Percentiles rank a stretch among this genome's conserved stretches.
These are phyloP conservation scores for Drosophila barbarae DNA, from an alignment of 2,888 invertebrate genomes.

Conservation along the genomic window DNA sequence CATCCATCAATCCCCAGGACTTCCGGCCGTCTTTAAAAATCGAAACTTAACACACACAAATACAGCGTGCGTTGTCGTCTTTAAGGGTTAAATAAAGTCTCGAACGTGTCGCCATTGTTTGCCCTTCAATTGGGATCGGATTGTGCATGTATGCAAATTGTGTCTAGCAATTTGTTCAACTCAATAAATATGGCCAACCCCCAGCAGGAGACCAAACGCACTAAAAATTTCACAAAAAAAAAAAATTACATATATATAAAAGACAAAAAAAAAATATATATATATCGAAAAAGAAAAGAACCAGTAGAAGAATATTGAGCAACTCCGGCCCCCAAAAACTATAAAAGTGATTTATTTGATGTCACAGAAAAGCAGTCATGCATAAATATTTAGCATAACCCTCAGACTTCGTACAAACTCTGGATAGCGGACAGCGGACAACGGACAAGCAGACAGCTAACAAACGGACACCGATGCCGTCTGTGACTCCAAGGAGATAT, in stretches of 20 bases:
- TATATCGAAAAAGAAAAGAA: conserved; percentile 3
- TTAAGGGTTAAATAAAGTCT: conserved; percentile 36
- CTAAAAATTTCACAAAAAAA: conserved; percentile 24
- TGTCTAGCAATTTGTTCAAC: conserved; percentile 49
- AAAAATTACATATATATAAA: background rate
- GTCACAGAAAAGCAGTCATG: conserved; percentile 75
- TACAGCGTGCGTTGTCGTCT: background rate
- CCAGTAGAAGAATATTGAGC: conserved; percentile 35
- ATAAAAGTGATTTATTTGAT: conserved; percentile 74
- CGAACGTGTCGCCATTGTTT: conserved; percentile 34
- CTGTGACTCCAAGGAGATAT: conserved; percentile 40
- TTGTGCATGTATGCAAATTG: conserved; percentile 41
- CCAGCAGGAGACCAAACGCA: conserved; percentile 38
- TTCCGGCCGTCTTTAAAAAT: background rate
- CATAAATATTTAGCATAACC: conserved; percentile 75
- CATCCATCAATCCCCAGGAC: conserved; percentile 19
- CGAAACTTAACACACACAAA: background rate
- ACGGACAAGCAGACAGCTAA: conserved; percentile 8
- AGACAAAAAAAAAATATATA: background rate
- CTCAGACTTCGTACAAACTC: conserved; percentile 40
- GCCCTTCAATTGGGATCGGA: conserved; percentile 36
- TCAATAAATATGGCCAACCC: conserved; percentile 47
- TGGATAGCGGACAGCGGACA: conserved; percentile 40
- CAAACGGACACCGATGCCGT: conserved; percentile 26
- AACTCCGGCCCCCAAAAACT: conserved; percentile 49